Percentiles rank a stretch among this genome's conserved stretches.
These are phyloP conservation scores for Sweltsa coloradensis DNA, from an alignment of 1,140 invertebrate genomes.

Conservation along the genomic window DNA sequence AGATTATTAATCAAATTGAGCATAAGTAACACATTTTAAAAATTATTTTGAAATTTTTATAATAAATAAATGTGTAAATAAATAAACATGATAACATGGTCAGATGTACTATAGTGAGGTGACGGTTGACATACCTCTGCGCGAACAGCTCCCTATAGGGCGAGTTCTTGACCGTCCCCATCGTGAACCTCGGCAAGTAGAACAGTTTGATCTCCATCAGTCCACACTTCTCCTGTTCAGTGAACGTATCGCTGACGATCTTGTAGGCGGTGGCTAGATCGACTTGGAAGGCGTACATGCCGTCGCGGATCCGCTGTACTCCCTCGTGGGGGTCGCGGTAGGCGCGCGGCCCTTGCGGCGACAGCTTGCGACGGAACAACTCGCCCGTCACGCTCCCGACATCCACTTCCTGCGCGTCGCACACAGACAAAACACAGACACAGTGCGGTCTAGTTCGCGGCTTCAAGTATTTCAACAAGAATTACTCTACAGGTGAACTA, in stretches of 20 bases:
- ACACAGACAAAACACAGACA: not conserved
- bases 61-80: too few relatives aligned
- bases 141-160: slow-evolving; percentile 7
- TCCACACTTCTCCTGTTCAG: slow-evolving; percentile 10
- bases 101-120: too few relatives aligned
- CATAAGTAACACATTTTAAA: too few relatives aligned
- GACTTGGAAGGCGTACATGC: slow-evolving; percentile 48
- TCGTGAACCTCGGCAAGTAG: not conserved
- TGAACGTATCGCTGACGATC: slow-evolving; percentile 9
- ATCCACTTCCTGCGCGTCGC: not conserved
- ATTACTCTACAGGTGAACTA: not conserved
- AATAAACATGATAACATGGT: too few relatives aligned
- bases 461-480: not conserved
- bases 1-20: too few relatives aligned
- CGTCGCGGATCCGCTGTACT: slow-evolving; percentile 36
- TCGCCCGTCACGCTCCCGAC: too few relatives aligned
- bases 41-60: too few relatives aligned
- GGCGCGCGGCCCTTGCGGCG: slow-evolving; percentile 34
- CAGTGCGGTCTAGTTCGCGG: not conserved
- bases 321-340: slow-evolving; percentile 44
- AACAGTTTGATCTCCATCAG: slow-evolving; percentile 5
- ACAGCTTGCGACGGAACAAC: slow-evolving; percentile 44
- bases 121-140: slow-evolving; percentile 5
- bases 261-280: slow-evolving; percentile 5
- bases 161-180: slow-evolving; percentile 1